These are phyloP conservation scores for Trichomycterus rosablanca DNA, from an alignment of 2,113 vertebrate species.

Conservation along the genomic window DNA sequence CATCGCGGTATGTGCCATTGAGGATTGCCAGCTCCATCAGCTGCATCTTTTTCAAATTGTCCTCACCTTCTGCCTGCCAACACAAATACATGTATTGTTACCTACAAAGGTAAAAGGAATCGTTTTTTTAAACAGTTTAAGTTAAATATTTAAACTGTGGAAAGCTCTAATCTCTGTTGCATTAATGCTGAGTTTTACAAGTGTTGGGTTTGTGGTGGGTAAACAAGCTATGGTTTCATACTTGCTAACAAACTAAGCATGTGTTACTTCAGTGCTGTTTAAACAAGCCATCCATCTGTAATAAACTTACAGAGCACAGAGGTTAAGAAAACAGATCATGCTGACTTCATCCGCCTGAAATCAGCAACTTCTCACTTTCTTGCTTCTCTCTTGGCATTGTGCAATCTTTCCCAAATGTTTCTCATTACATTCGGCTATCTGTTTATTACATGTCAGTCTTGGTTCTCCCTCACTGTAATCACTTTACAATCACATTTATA, in stretches of 20 bases:
- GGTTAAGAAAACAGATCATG: slow-evolving; percentile 51
- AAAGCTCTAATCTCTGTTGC: slow-evolving; percentile 1
- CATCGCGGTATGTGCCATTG: slow-evolving; percentile 98
- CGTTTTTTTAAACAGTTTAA: too few species aligned
- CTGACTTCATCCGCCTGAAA: slow-evolving; percentile 42
- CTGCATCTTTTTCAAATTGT: slow-evolving; percentile 99
- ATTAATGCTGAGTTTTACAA: slow-evolving; percentile 43
- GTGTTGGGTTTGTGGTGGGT: neutral
- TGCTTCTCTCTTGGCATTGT: neutral
- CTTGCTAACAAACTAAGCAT: slow-evolving; percentile 53
- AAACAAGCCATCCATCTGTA: slow-evolving; percentile 2
- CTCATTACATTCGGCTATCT: too few species aligned
- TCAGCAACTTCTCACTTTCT: slow-evolving; percentile 17
- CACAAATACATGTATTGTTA: slow-evolving; percentile 37
- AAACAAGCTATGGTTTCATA: slow-evolving; percentile 52
- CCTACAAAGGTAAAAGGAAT: slow-evolving; percentile 21
- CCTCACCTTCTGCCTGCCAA: slow-evolving; percentile 91
- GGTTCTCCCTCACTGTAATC: too few species aligned
- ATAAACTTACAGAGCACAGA: slow-evolving; percentile 37
- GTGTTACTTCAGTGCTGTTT: slow-evolving; percentile 55
- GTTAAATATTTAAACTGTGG: too few species aligned
- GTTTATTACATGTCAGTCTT: too few species aligned
- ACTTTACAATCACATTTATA: too few species aligned
- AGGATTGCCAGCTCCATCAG: slow-evolving; percentile 98
- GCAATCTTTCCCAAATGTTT: neutral